Conservation (phyloP, 2,113 vertebrate genomes). For the Diphyllodes magnificus region DNA sequence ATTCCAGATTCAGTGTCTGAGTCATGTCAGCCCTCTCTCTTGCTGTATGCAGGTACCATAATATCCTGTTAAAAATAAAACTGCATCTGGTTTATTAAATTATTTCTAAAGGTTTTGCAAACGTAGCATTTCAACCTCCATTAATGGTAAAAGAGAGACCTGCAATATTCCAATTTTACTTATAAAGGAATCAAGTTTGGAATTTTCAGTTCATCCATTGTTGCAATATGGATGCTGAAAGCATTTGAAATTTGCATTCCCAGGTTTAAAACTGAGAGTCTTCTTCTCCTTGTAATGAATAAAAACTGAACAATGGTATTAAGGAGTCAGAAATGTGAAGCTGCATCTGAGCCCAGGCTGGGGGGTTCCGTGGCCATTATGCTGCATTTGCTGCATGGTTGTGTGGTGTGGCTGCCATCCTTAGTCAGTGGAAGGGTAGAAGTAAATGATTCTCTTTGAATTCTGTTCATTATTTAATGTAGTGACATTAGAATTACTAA, state of each 20-base stretch:
- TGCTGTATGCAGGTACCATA: not conserved
- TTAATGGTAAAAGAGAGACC: not conserved
- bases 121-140: not conserved
- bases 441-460: not conserved
- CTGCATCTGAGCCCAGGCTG: not conserved
- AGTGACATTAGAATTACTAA: not conserved
- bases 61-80: not conserved
- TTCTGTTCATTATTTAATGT: not conserved
- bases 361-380: not conserved
- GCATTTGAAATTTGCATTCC: not conserved
- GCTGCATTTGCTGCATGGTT: not conserved
- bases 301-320: not conserved
- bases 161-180: not conserved
- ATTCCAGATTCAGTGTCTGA: slow-evolving; percentile 2
- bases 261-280: not conserved
- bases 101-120: not conserved
- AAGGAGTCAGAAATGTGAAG: not conserved
- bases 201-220: not conserved
- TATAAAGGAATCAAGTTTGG: not conserved
- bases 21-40: not conserved
- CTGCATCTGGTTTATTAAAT: not conserved
- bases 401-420: not conserved
- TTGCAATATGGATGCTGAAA: not conserved
- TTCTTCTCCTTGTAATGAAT: not conserved
- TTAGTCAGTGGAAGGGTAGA: not conserved